phyloP scores from a whole-genome alignment of 2,113 vertebrate genomes.

The Chaenocephalus aceratus region DNA sequence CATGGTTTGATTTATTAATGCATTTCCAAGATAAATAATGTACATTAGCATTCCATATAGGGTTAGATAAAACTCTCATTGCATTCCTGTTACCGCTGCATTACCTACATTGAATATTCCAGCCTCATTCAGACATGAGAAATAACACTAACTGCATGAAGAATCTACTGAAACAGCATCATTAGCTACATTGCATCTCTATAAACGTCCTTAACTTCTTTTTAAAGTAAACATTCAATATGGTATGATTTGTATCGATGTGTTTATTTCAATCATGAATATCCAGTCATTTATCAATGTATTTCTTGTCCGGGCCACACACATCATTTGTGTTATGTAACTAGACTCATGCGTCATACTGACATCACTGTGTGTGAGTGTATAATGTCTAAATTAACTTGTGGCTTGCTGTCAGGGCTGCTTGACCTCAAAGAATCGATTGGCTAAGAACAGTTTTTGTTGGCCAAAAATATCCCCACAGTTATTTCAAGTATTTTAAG shows the following conservation, averaged over 20 bases:
- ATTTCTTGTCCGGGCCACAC: slow-evolving; percentile 6
- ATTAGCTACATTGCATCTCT: not conserved
- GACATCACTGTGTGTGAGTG: not conserved
- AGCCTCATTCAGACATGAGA: not conserved
- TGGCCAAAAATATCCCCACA: slow-evolving; percentile 25
- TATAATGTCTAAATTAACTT: slow-evolving; percentile 35
- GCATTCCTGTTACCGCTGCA: slow-evolving; percentile 19
- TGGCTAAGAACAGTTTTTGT: not conserved
- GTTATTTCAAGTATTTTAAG: slow-evolving; percentile 5
- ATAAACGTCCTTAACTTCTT: not conserved
- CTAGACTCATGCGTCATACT: slow-evolving; percentile 10
- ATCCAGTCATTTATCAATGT: not conserved
- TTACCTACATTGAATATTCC: slow-evolving; percentile 12
- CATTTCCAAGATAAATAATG: slow-evolving; percentile 45
- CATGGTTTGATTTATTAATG: slow-evolving; percentile 40
- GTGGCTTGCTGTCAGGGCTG: not conserved
- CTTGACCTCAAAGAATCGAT: slow-evolving; percentile 1
- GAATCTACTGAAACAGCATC: not conserved
- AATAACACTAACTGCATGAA: not conserved
- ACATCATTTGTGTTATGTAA: slow-evolving; percentile 32
- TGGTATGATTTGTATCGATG: not conserved
- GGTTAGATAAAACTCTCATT: slow-evolving; percentile 2
- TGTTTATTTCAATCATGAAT: not conserved
- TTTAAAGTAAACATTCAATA: not conserved
- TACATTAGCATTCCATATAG: slow-evolving; percentile 35